Evolutionary conservation across 1,140 invertebrate genomes (phyloP), one percentile per base, ranked within the genome.

Genomic region (Galendromus occidentalis): DNA sequence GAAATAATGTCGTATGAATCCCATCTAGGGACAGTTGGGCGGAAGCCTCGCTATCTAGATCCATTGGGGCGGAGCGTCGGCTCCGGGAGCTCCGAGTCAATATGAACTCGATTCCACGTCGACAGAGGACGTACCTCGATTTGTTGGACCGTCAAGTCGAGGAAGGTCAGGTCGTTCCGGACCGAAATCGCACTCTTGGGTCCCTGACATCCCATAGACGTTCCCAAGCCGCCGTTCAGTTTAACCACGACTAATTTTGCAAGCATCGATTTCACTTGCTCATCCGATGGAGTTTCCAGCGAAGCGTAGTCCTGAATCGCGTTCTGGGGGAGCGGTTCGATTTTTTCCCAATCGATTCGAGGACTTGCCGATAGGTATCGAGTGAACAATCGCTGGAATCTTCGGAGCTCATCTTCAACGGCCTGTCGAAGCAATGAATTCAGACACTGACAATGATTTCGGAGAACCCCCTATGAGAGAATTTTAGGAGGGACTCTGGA

Each of bases 151-250:
- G 91, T 98, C 39, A 99, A 78, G 80, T 99, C 96, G 59, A 99
- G 80, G 75, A 99, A 99, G 0, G 95, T 98, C 7, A 98, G 80
- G 68, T 97, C 91, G 74, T 92, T 95, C 65, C 95, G 80, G 17
- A 98, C 95, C 68, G 87, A 84, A 68, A 99, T 99, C 2, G 96
- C 86, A 66, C 91, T 95, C 80, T 99, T 99, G 5, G 96, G 95
- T n/a, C 96, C 96, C 73, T 88, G 88, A 73, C 96, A 99, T 2
- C 95, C 95, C 95, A 98, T 98, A 2, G 89, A 94, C 0, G 95
- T 99, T 51, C 96, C 96, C 14, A 99, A 80, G 73, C 96, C 96
- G 76, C 96, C 96, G 78, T 99, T 99, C 1, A 99, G 80, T 76
- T 98, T 99, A 18, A 99, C 84, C 28, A 99, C 95, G 20, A 98